Conservation (phyloP, 2,113 vertebrate species). For the Corapipo altera region DNA sequence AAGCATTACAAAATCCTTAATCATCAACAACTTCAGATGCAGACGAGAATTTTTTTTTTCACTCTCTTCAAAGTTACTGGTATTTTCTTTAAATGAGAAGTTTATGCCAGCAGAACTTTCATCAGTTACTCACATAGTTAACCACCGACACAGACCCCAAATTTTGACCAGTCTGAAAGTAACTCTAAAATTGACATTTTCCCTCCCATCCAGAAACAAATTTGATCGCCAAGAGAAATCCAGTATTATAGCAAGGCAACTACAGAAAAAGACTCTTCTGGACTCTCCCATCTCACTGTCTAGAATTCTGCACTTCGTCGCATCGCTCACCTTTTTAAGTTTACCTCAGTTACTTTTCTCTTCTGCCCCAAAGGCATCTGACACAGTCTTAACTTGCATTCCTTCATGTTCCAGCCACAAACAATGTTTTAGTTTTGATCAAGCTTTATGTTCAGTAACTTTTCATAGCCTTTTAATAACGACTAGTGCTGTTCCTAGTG, state of each 20-base stretch:
- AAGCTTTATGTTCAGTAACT: background rate
- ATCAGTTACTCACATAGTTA: background rate
- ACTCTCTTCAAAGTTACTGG: background rate
- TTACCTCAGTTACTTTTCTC: background rate
- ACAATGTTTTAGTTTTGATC: background rate
- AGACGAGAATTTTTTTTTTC: background rate
- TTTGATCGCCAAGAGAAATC: background rate
- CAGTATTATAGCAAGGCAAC: background rate
- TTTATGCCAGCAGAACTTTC: background rate
- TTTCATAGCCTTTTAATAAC: background rate
- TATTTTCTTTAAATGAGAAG: background rate
- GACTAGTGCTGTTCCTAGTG: background rate
- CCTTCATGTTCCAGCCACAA: background rate
- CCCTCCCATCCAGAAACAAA: background rate
- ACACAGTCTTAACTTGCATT: background rate
- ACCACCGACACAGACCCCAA: background rate
- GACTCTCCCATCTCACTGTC: fast-evolving
- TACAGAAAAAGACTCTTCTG: background rate
- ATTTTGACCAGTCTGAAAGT: fast-evolving
- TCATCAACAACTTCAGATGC: conserved; percentile 69
- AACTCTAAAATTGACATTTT: background rate
- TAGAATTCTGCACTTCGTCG: fast-evolving
- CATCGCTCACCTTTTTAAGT: background rate
- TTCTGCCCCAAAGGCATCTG: fast-evolving
- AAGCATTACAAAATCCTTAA: conserved; percentile 81